Conservation (phyloP, 2,113 vertebrate species). For the Dasyurus viverrinus region DNA sequence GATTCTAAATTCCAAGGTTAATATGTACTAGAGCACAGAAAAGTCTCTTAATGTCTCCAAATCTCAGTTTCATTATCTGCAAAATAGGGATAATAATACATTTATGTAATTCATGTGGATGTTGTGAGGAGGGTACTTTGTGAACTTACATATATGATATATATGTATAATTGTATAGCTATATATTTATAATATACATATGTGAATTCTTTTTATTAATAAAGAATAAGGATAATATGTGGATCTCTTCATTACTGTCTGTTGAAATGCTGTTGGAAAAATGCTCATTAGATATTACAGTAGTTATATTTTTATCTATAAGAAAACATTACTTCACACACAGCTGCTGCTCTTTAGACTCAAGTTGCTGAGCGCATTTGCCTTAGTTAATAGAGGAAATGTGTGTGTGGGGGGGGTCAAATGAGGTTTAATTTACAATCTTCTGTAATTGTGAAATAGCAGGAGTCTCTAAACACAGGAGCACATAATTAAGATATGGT, state of each 20-base stretch:
- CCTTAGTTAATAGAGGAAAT: neutral
- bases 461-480: neutral
- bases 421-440: neutral
- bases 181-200: neutral
- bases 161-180: neutral
- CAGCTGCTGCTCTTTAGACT: neutral
- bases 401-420: neutral
- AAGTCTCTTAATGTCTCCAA: neutral
- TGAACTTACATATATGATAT: neutral
- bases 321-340: neutral
- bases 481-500: neutral
- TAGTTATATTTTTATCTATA: neutral
- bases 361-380: neutral
- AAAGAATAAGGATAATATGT: neutral
- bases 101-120: neutral
- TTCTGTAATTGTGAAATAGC: neutral
- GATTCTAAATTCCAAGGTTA: neutral
- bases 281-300: neutral
- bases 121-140: neutral
- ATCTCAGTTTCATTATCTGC: neutral
- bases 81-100: neutral
- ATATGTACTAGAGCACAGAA: neutral
- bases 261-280: neutral
- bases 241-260: neutral
- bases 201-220: neutral